These are phyloP conservation scores for Gorsachius goisagi DNA, from an alignment of 2,113 vertebrate genomes.

Conservation along the genomic window DNA sequence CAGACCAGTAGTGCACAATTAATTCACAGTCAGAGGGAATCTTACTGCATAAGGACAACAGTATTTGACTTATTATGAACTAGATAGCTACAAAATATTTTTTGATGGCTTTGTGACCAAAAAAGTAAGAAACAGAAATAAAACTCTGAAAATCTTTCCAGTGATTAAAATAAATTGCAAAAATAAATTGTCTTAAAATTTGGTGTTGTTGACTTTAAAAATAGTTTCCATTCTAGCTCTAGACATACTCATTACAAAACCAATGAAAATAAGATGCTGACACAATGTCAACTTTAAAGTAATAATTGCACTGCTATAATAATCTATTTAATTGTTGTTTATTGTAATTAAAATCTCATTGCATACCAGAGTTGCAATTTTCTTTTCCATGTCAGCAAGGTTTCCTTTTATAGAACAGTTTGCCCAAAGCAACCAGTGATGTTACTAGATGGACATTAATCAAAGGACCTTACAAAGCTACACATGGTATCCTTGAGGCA, in stretches of 20 bases:
- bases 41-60: not conserved
- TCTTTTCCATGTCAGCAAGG: constrained; percentile 62
- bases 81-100: not conserved
- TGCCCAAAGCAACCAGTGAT: constrained; percentile 34
- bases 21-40: not conserved
- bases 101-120: not conserved
- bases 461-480: not conserved
- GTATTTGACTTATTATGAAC: not conserved
- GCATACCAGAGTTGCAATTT: constrained; percentile 51
- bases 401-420: constrained; percentile 53
- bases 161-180: not conserved
- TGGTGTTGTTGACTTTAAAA: not conserved
- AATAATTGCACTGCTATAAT: constrained; percentile 62
- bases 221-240: constrained; percentile 20
- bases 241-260: constrained; percentile 36
- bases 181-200: not conserved
- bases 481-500: constrained; percentile 37
- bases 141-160: not conserved
- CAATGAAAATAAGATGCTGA: constrained; percentile 64
- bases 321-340: constrained; percentile 75
- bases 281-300: constrained; percentile 50
- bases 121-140: not conserved
- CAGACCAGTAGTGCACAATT: not conserved
- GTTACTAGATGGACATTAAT: constrained; percentile 9
- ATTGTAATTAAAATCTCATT: constrained; percentile 67